Evolutionary conservation across 1,140 invertebrate species (phyloP), one percentile per base, ranked within the genome.

Genomic region (Tetramorium simillimum): DNA sequence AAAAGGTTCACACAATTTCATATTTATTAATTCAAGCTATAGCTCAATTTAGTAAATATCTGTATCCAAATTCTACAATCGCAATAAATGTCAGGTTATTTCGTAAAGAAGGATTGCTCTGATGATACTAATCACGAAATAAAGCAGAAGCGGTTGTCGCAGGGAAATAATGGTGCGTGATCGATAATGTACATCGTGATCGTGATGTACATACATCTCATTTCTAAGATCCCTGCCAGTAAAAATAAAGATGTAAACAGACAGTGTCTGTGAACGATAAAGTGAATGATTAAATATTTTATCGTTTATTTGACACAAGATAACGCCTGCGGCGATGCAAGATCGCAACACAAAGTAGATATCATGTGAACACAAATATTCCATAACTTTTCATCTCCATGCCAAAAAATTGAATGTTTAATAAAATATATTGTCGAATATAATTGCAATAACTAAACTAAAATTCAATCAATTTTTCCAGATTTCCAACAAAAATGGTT

Each of bases 191-290:
- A 72, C 40, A n/a, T n/a, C n/a, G n/a, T n/a, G n/a, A n/a, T n/a
- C n/a, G 24, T 24, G 80, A 73, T 24, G 33, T 58, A 18, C 24
- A 72, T 82, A 60, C 73, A 58, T 82, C 14, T 46, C 10, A 21
- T 72, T 58, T 43, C 0, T 6, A 16, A 82, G 65, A 80, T 21
- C 12, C 43, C 28, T 9, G 14, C 16, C 21, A 12, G 12, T n/a
- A 33, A 58, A 73, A 82, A 82, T 73, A 73, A 84, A 49, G 51
- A 84, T 43, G 51, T 28, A 33, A 84, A 84, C 43, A 73, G 40
- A 82, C 51, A 40, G 40, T 58, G 53, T 75, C 53, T 63, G 43
- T 14, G n/a, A 60, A 84, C 69, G 53, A 75, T 75, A 84, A 46
- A 75, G 14, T 33, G 14, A 73, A 37, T 73, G 28, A 60, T 21